These are phyloP conservation scores for Zenarchopterus dispar DNA, from an alignment of 2,797 vertebrate genomes.

Conservation along the genomic window DNA sequence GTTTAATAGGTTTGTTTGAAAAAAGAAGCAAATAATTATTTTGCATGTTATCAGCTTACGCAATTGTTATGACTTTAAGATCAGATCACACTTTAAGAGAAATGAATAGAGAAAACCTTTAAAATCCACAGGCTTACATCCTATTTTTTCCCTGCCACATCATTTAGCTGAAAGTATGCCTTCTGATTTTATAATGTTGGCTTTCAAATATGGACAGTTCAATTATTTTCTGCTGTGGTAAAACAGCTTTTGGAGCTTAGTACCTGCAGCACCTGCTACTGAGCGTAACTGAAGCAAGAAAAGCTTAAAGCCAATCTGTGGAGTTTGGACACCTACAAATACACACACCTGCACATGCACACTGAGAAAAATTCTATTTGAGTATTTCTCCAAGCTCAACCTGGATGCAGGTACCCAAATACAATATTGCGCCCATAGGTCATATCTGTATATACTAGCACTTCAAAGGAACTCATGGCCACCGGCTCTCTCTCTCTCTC, in stretches of 20 bases:
- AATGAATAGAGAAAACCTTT: too few species aligned
- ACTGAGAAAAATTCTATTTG: constrained; percentile 38
- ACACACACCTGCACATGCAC: background rate
- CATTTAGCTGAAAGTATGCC: too few species aligned
- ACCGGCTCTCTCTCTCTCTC: constrained; percentile 26
- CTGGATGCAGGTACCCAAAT: constrained; percentile 60
- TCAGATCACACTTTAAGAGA: too few species aligned
- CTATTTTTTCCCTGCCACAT: too few species aligned
- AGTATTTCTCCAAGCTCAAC: constrained; percentile 52
- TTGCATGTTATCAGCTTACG: too few species aligned
- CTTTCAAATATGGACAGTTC: constrained; percentile 23
- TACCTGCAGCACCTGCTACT: constrained; percentile 38
- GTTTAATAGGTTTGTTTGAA: too few species aligned
- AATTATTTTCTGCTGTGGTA: constrained; percentile 51
- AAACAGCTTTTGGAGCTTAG: constrained; percentile 36
- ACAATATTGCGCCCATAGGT: constrained; percentile 61
- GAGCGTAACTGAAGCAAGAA: constrained; percentile 55
- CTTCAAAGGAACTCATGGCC: constrained; percentile 66
- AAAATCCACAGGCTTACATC: too few species aligned
- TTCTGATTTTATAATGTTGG: constrained; percentile 22
- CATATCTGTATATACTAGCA: constrained; percentile 56
- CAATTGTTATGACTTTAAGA: too few species aligned
- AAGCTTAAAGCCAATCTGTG: constrained; percentile 48
- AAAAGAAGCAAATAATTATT: too few species aligned
- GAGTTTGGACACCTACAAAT: constrained; percentile 43